Conservation (phyloP, 2,797 vertebrate genomes). For the Malurus leucopterus region DNA sequence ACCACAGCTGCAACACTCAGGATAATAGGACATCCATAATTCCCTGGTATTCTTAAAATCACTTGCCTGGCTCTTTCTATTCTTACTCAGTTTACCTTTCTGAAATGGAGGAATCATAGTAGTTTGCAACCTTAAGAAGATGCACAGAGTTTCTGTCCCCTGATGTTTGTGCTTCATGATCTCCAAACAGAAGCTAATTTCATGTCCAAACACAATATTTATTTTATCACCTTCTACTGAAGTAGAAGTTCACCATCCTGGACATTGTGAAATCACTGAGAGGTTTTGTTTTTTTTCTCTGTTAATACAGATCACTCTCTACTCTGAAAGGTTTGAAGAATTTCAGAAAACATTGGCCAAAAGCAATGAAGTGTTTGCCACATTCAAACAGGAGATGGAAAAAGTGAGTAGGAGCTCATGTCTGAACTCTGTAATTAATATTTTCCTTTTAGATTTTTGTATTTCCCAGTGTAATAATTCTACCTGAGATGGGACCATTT, state of each 20-base stretch:
- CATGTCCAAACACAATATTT: not conserved
- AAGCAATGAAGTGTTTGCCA: slow-evolving; percentile 92
- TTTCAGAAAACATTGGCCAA: slow-evolving; percentile 92
- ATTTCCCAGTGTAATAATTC: slow-evolving; percentile 13
- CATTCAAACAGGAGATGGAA: slow-evolving; percentile 96
- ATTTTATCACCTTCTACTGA: not conserved
- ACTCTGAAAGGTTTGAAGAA: slow-evolving; percentile 94
- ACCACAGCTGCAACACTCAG: not conserved
- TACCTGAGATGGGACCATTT: not conserved
- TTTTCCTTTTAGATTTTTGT: not conserved
- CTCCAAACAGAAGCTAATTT: not conserved
- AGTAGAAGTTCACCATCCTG: not conserved
- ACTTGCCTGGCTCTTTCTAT: not conserved
- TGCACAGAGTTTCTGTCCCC: not conserved
- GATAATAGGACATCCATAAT: not conserved
- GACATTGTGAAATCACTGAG: not conserved
- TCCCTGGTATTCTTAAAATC: not conserved
- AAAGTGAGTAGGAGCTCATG: slow-evolving; percentile 76
- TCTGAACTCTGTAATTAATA: not conserved
- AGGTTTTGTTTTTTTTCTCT: not conserved
- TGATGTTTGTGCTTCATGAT: not conserved
- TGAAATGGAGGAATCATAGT: not conserved
- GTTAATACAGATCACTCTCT: slow-evolving; percentile 84
- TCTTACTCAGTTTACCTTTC: not conserved
- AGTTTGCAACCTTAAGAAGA: not conserved